A percentile compares a stretch with the other conserved stretches of the same genome.
Conservation (phyloP, 2,888 invertebrate species). For the Plebejus anna region DNA sequence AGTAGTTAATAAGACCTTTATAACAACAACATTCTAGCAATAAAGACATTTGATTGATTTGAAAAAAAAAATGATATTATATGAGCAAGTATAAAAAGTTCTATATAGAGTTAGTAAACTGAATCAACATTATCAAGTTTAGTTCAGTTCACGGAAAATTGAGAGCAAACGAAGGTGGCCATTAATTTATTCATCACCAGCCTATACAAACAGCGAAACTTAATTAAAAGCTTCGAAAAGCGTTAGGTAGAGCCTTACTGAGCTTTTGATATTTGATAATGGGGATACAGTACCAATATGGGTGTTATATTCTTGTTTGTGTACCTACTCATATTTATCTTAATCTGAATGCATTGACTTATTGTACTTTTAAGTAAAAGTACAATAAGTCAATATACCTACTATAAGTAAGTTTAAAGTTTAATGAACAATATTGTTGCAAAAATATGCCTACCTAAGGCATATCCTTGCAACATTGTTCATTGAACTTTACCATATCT, state of each 20-base stretch:
- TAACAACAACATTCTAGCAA: too few relatives aligned
- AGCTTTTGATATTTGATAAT: constrained; percentile 10
- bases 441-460: too few relatives aligned
- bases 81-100: background rate
- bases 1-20: too few relatives aligned
- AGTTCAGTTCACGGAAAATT: constrained; percentile 2
- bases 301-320: background rate
- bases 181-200: constrained; percentile 16
- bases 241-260: background rate
- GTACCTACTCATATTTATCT: background rate
- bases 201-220: constrained; percentile 10
- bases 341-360: background rate
- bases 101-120: background rate
- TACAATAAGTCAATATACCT: too few relatives aligned
- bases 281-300: background rate
- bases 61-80: too few relatives aligned
- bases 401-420: too few relatives aligned
- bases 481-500: background rate
- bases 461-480: too few relatives aligned
- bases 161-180: constrained; percentile 11
- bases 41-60: too few relatives aligned
- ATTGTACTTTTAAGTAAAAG: too few relatives aligned
- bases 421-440: background rate
- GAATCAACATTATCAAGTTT: constrained; percentile 8
- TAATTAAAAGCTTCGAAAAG: constrained; percentile 17